Percentiles rank a stretch among this genome's conserved stretches.
These are phyloP conservation scores for Megathymus violae DNA, from an alignment of 1,140 invertebrate species.

Conservation along the genomic window DNA sequence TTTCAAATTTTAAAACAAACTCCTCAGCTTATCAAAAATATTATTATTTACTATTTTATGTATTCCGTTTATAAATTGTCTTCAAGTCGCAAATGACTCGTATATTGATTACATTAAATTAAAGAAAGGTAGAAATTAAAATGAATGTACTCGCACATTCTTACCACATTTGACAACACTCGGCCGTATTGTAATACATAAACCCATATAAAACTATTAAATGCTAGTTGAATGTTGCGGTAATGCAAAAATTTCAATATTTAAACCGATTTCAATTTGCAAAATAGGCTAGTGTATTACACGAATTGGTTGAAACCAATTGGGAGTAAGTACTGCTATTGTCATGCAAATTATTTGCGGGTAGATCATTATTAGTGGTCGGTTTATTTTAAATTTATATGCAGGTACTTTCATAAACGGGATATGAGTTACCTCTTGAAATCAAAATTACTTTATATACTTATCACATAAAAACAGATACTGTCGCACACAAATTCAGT, in stretches of 20 bases:
- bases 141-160: not conserved
- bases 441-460: too few relatives aligned
- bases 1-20: too few relatives aligned
- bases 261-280: constrained; percentile 23
- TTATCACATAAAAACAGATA: too few relatives aligned
- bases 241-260: constrained; percentile 13
- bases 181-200: constrained; percentile 2
- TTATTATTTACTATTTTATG: too few relatives aligned
- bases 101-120: too few relatives aligned
- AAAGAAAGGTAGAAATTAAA: too few relatives aligned
- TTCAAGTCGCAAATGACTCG: too few relatives aligned
- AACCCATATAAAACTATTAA: not conserved
- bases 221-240: constrained; percentile 5
- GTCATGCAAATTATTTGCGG: constrained; percentile 21
- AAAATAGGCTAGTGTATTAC: constrained; percentile 8
- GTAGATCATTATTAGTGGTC: constrained; percentile 6
- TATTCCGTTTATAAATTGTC: too few relatives aligned
- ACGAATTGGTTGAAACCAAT: constrained; percentile 17
- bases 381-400: not conserved
- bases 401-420: too few relatives aligned
- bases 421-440: too few relatives aligned
- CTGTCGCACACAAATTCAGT: too few relatives aligned
- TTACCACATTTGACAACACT: not conserved
- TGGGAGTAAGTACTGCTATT: constrained; percentile 19
- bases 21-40: too few relatives aligned